Base-by-base conservation (phyloP, 1,140 invertebrate genomes). In the Brachionus plicatilis region DNA sequence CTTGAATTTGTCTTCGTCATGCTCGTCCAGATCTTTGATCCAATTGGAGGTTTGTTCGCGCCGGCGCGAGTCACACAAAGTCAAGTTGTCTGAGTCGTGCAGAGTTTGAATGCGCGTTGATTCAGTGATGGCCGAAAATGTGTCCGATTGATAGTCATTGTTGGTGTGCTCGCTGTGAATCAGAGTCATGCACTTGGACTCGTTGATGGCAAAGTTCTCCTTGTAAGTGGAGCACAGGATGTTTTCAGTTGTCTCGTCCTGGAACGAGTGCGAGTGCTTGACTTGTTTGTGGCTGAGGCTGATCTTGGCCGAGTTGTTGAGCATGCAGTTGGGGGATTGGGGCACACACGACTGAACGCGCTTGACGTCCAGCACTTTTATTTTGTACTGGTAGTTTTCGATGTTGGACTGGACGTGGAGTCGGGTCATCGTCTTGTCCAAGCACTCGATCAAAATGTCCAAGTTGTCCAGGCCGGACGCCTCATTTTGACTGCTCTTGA, bases 141-240 rank as follows among this genome's bases (percentile, higher is more conserved):
- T 65, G 33, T 60, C 53, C 8, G 50, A 65, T 24, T 60, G 65
- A 45, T 60, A 82, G 41, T 82, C 79, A 24, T 80, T 60, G 12
- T 80, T 43, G 33, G 29, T 43, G 53, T 65, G 37, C 29, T 65
- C 37, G n/a, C 43, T 47, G 9, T 82, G 79, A 41, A 24, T 82
- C 14, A 82, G n/a, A 1, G 79, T 68, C 79, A 82, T 17, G 9
- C 17, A 29, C 14, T n/a, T 82, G 1, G 43, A 29, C 11, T 76
- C 43, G 20, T 50, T 60, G 8, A 65, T 43, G 7, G 45, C 5
- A 27, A 43, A 72, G 33, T 45, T 65, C 6, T 82, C 79, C 65
- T 82, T 82, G 33, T 82, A 68, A 24, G 79, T 82, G 6, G 79
- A 82, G n/a, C 79, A 82, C 7, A 82, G 33, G 12, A 82, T 82